Conservation (phyloP, 2,797 vertebrate species). For the Mionectes olivaceus region DNA sequence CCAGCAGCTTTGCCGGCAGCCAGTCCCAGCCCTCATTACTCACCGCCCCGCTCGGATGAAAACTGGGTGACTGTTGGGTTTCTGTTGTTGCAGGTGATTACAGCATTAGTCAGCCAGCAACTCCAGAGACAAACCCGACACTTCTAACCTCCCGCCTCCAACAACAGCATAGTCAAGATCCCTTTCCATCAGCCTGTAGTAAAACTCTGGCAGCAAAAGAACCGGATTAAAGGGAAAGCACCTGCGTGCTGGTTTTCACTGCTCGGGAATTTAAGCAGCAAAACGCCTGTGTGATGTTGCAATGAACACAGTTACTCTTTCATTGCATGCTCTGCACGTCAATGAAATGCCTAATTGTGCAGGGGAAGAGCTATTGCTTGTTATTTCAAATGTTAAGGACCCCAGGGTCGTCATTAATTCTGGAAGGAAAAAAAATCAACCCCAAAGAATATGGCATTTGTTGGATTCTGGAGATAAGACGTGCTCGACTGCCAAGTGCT, state of each 20-base stretch:
- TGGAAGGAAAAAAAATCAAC: background rate
- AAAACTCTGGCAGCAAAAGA: background rate
- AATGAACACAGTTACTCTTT: background rate
- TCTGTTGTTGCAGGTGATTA: background rate
- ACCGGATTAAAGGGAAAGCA: background rate
- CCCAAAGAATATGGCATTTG: background rate
- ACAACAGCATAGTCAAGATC: background rate
- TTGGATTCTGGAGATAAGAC: background rate
- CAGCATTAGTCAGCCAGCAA: background rate
- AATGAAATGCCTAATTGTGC: background rate
- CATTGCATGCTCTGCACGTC: background rate
- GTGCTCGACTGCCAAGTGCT: background rate
- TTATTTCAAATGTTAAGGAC: background rate
- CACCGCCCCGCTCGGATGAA: background rate
- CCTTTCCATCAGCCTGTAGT: background rate
- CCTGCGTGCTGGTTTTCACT: background rate
- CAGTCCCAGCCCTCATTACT: slow-evolving; percentile 23
- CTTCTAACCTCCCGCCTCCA: background rate
- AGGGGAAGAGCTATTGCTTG: background rate
- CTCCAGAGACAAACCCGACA: background rate
- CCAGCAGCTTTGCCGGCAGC: slow-evolving; percentile 43
- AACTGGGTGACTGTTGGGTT: background rate
- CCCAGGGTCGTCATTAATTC: background rate
- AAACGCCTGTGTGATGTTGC: background rate
- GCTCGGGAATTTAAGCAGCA: background rate